phyloP scores from a whole-genome alignment of 2,113 vertebrate genomes.

The Bolborhynchus lineola region DNA sequence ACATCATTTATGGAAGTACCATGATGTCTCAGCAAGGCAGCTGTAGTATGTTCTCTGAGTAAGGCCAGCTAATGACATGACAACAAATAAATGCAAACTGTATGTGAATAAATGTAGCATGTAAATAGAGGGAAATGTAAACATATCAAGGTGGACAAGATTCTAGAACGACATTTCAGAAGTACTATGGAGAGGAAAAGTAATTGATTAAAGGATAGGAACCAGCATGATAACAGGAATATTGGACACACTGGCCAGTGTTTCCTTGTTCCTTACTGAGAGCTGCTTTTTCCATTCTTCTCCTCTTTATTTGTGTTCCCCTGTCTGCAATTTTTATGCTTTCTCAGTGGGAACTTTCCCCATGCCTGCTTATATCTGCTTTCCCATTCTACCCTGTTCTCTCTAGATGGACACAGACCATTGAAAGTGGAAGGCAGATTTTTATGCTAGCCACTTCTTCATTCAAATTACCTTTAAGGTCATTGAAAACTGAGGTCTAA shows the following conservation, averaged over 20 bases:
- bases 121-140: not conserved
- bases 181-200: not conserved
- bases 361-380: not conserved
- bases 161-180: not conserved
- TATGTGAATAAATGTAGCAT: not conserved
- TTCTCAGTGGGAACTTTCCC: not conserved
- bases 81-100: not conserved
- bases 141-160: not conserved
- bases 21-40: not conserved
- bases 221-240: not conserved
- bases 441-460: not conserved
- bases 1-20: not conserved
- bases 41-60: not conserved
- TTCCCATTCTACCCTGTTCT: not conserved
- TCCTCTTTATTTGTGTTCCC: not conserved
- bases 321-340: not conserved
- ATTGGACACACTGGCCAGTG: not conserved
- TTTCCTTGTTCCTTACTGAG: not conserved
- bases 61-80: not conserved
- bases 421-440: not conserved
- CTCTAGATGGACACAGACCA: not conserved
- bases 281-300: not conserved
- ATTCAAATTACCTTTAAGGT: constrained; percentile 22
- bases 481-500: not conserved
- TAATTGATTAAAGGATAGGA: not conserved